phyloP scores from a whole-genome alignment of 1,140 invertebrate species.

The Magallana ariakensis region DNA sequence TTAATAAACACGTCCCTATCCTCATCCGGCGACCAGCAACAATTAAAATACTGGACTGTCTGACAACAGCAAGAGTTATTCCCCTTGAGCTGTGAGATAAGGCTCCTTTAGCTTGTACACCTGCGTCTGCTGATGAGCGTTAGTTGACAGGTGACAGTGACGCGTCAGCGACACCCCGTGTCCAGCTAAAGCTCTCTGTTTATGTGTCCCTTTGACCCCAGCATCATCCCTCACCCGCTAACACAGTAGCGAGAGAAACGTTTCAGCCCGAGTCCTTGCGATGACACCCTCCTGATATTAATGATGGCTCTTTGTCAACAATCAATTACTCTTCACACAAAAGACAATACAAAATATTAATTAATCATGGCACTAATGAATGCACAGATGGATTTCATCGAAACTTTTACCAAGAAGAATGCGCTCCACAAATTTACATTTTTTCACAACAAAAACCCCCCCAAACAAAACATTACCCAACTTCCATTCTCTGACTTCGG shows the following conservation, averaged over 20 bases:
- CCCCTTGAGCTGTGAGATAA: conserved; percentile 13
- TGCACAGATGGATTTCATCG: conserved; percentile 10
- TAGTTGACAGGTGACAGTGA: conserved; percentile 14
- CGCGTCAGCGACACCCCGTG: not conserved
- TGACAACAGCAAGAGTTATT: conserved; percentile 13
- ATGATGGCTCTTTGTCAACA: conserved; percentile 2
- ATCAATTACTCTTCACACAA: conserved; percentile 27
- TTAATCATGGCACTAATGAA: conserved; percentile 15
- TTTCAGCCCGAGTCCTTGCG: not conserved
- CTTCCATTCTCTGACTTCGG: too few relatives aligned
- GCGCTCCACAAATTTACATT: not conserved
- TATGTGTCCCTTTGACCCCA: conserved; percentile 21
- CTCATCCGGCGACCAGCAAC: not conserved
- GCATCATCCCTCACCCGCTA: not conserved
- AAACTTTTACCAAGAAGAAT: not conserved
- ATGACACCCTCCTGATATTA: conserved; percentile 8
- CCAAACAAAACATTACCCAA: too few relatives aligned
- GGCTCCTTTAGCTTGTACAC: conserved; percentile 3
- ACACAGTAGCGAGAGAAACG: not conserved
- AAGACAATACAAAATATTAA: not conserved
- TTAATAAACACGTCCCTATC: not conserved
- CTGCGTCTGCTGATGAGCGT: not conserved
- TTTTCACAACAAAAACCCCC: not conserved
- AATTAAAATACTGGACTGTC: not conserved
- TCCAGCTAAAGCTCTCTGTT: not conserved